Conservation (phyloP, 2,113 vertebrate species). For the Zapornia atra region DNA sequence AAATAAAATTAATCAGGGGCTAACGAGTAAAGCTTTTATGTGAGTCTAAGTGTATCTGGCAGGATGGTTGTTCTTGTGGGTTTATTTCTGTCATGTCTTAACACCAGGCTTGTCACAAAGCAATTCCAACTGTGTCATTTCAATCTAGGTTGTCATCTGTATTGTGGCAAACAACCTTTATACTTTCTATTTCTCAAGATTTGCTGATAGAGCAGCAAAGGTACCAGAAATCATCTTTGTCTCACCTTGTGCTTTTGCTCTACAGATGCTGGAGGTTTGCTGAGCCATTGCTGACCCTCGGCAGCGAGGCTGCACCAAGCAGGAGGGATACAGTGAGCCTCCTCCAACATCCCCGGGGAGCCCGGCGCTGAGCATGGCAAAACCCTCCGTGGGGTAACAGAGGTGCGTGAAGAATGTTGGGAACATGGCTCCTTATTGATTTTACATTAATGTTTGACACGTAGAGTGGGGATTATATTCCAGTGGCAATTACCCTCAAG, state of each 20-base stretch:
- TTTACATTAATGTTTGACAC: conserved; percentile 58
- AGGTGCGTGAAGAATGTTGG: conserved; percentile 70
- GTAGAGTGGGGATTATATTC: conserved; percentile 1
- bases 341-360: not conserved
- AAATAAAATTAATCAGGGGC: conserved; percentile 6
- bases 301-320: not conserved
- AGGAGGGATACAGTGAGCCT: not conserved
- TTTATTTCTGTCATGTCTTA: conserved; percentile 58
- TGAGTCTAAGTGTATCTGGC: conserved; percentile 43
- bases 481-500: not conserved
- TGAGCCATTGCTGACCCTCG: not conserved
- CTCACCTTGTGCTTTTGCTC: conserved; percentile 55
- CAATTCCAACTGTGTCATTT: conserved; percentile 7
- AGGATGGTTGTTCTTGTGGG: conserved; percentile 36
- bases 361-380: not conserved
- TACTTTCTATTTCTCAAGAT: not conserved
- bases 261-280: conserved; percentile 56
- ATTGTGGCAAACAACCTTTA: conserved; percentile 34
- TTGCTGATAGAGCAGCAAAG: conserved; percentile 19
- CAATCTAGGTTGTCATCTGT: conserved; percentile 27
- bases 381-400: not conserved
- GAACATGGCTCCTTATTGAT: conserved; percentile 3
- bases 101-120: conserved; percentile 36
- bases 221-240: not conserved
- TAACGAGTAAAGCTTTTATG: conserved; percentile 47